Evolutionary conservation across 1,140 invertebrate genomes (phyloP).

Genomic region (Solenopsis fugax): DNA sequence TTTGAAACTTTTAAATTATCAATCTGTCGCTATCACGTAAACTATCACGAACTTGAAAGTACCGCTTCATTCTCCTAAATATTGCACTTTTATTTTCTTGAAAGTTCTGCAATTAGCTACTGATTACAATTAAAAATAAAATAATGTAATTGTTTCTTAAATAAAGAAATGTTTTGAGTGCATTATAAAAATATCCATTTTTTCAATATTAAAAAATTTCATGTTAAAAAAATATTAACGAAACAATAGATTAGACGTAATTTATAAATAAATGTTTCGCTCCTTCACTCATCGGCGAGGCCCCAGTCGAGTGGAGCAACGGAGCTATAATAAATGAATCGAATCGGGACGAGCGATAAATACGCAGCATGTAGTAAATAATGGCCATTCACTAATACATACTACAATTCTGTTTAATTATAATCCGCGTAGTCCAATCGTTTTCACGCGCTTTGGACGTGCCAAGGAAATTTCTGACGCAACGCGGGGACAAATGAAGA

Average conservation of each 20-base stretch:
- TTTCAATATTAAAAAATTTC: background rate
- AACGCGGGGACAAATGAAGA: conserved; percentile 55
- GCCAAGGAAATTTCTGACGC: conserved; percentile 44
- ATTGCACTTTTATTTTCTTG: background rate
- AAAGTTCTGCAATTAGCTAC: background rate
- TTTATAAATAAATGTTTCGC: conserved; percentile 6
- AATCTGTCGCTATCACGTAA: too few species aligned
- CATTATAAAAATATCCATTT: background rate
- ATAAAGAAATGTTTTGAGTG: background rate
- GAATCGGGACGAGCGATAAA: conserved; percentile 39
- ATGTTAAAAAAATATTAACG: background rate
- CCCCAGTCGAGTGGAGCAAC: background rate
- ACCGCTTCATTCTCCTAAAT: background rate
- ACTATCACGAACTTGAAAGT: background rate
- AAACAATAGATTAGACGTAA: background rate
- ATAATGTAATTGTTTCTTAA: background rate
- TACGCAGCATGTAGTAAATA: conserved; percentile 20
- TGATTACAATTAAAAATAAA: background rate
- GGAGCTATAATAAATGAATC: conserved; percentile 34
- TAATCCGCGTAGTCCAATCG: background rate
- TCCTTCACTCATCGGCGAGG: background rate
- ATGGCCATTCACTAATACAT: conserved; percentile 22
- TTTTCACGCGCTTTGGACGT: conserved; percentile 13
- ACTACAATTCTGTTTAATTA: conserved; percentile 56
- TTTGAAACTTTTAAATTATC: background rate